phyloP scores from a whole-genome alignment of 2,113 vertebrate species.

The Forbesichthys agassizii region DNA sequence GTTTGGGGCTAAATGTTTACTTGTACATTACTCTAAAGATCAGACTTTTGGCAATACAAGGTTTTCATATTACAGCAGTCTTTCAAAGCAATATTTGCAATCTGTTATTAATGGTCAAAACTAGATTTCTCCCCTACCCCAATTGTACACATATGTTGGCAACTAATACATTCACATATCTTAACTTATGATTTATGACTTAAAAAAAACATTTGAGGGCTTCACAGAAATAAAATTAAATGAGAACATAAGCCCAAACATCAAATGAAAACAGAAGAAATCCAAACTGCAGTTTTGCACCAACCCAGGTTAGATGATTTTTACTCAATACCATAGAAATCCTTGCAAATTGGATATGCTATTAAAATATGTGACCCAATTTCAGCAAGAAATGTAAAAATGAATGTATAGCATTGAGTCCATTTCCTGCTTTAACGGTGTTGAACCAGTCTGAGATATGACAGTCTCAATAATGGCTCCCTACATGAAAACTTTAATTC shows the following conservation, averaged over 20 bases:
- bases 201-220: not conserved
- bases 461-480: not conserved
- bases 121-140: constrained; percentile 2
- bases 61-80: constrained; percentile 28
- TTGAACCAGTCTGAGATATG: constrained; percentile 18
- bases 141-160: constrained; percentile 38
- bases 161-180: constrained; percentile 55
- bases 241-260: not conserved
- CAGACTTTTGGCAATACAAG: not conserved
- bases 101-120: not conserved
- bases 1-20: not conserved
- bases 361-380: not conserved
- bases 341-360: not conserved
- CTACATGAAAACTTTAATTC: not conserved
- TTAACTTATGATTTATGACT: constrained; percentile 17
- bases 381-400: not conserved
- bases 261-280: not conserved
- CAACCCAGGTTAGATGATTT: constrained; percentile 1
- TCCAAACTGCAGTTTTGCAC: constrained; percentile 45
- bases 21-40: not conserved
- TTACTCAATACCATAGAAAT: not conserved
- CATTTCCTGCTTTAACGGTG: constrained; percentile 8
- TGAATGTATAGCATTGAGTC: too few species aligned
- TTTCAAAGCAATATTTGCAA: constrained; percentile 1
- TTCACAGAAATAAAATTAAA: not conserved